Conservation (phyloP, 2,113 vertebrate species). For the Ophiodon elongatus region DNA sequence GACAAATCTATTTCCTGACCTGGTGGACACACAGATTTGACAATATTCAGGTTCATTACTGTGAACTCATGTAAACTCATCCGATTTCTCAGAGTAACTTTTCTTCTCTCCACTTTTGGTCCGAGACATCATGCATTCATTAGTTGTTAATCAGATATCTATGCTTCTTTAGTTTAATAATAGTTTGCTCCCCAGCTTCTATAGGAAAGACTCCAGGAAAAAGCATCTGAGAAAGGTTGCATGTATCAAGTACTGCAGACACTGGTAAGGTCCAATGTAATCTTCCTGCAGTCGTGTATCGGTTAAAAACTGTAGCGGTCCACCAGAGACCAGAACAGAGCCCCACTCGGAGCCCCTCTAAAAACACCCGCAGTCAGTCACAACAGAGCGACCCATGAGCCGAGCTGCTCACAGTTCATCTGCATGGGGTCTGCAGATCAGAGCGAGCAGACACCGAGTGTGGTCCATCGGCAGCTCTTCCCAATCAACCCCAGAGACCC, state of each 20-base stretch:
- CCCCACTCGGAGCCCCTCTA: neutral
- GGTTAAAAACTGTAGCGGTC: neutral
- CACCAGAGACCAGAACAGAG: conserved; percentile 2
- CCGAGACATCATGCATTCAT: neutral
- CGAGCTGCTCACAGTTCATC: conserved; percentile 1
- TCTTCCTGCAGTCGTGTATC: neutral
- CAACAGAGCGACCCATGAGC: conserved; percentile 15
- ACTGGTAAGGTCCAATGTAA: neutral
- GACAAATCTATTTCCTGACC: neutral
- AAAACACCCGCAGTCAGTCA: conserved; percentile 17
- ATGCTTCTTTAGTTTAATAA: neutral
- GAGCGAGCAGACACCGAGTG: conserved; percentile 72
- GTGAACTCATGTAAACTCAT: neutral
- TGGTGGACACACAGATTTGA: neutral
- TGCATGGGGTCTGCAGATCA: conserved; percentile 62
- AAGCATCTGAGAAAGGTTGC: neutral
- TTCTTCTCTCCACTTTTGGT: neutral
- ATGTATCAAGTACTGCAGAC: neutral
- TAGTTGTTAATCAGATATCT: neutral
- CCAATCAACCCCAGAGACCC: conserved; percentile 90
- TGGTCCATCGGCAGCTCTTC: conserved; percentile 79
- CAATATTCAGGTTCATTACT: neutral
- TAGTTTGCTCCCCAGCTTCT: neutral
- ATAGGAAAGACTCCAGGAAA: neutral
- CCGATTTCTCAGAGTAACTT: neutral